Evolutionary conservation across 2,113 vertebrate species (phyloP).

Genomic region (Origma solitaria): DNA sequence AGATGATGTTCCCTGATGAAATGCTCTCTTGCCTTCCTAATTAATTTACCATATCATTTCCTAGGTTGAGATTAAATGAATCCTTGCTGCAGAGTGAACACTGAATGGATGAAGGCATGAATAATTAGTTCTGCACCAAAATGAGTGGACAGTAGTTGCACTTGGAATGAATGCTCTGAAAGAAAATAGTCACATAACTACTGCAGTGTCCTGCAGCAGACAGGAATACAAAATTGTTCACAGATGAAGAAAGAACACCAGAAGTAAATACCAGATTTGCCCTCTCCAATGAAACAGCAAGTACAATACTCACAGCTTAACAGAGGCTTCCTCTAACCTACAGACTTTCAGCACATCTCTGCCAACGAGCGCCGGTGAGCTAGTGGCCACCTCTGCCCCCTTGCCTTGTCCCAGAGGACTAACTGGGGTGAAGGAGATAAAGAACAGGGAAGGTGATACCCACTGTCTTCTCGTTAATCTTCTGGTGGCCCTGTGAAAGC

Average conservation of each 20-base stretch:
- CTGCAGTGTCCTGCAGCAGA: background rate
- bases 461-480: background rate
- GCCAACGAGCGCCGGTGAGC: background rate
- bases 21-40: background rate
- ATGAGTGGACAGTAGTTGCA: background rate
- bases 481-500: background rate
- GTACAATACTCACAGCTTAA: background rate
- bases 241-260: background rate
- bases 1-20: background rate
- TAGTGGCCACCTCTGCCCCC: background rate
- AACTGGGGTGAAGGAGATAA: background rate
- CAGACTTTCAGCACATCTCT: background rate
- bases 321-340: background rate
- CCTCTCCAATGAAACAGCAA: background rate
- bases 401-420: background rate
- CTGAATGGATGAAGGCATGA: background rate
- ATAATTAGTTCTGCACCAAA: background rate
- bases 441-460: background rate
- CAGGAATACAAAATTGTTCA: background rate
- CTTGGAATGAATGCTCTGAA: background rate
- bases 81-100: background rate
- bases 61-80: background rate
- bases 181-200: background rate
- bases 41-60: background rate
- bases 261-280: background rate